These are phyloP conservation scores for Limenitis arthemis DNA, from an alignment of 2,888 invertebrate species.

Conservation along the genomic window DNA sequence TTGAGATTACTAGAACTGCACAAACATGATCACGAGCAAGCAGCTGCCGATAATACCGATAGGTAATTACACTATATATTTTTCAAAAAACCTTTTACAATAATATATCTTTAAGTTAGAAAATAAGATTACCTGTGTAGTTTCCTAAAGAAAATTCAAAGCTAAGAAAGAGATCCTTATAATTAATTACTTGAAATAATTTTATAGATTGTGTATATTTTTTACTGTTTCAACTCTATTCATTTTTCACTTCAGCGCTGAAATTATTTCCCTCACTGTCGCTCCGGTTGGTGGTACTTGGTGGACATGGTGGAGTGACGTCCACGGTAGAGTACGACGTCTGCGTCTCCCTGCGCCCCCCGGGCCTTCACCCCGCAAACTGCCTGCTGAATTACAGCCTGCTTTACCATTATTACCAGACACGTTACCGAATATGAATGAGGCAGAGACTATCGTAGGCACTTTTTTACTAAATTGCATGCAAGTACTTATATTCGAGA, in stretches of 20 bases:
- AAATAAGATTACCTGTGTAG: too few species aligned
- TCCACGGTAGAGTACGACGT: constrained; percentile 34
- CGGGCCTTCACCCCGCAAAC: constrained; percentile 6
- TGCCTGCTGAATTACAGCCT: constrained; percentile 17
- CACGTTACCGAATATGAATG: constrained; percentile 2
- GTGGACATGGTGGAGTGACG: constrained; percentile 55
- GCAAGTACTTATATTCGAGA: too few species aligned
- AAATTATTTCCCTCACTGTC: constrained; percentile 37
- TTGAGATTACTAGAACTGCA: constrained; percentile 74
- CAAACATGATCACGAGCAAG: constrained; percentile 52
- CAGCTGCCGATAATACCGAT: constrained; percentile 17
- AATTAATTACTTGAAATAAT: background rate
- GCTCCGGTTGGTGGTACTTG: constrained; percentile 38
- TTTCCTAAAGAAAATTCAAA: background rate
- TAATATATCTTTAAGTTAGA: too few species aligned
- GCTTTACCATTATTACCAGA: constrained; percentile 20
- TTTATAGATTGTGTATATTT: background rate
- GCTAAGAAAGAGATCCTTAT: background rate
- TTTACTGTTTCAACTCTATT: background rate
- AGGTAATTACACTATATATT: constrained; percentile 1
- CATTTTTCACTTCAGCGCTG: constrained; percentile 24
- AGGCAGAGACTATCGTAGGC: constrained; percentile 20
- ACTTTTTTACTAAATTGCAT: too few species aligned
- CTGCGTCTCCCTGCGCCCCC: constrained; percentile 19
- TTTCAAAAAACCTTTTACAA: too few species aligned